Base-by-base conservation (phyloP, 2,888 invertebrate species). In the Anarsia innoxiella region DNA sequence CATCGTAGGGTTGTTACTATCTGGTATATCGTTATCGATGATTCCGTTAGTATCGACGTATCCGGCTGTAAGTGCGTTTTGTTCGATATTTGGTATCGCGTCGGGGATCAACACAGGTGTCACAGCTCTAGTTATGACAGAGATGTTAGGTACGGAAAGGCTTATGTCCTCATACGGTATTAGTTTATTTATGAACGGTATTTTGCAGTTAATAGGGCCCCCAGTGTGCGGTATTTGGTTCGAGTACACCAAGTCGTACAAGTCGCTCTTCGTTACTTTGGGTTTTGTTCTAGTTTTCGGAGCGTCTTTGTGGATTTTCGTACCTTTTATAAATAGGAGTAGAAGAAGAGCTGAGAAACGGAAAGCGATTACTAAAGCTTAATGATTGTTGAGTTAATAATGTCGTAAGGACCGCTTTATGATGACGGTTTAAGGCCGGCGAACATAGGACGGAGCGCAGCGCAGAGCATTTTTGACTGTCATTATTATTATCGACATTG, bases 71-170 rank as follows among this genome's bases (percentile, higher is more conserved):
- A 88, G 91, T 33, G 79, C 87, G 15, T 91, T 90, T 59, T 94
- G 94, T 66, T 89, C 90, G 0, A 59, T 92, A 1, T 95, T 94
- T 57, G 95, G 95, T 1, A 73, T 95, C 10, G 91, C 94, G 2
- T 94, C 94, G 0, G 95, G 95, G 6, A 88, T 92, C 1, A 95
- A 94, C 64, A 93, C 94, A 0, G 95, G 95, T 2, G 91, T 95
- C 9, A 94, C 94, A 0, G 94, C 95, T 1, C 90, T 95, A 25
- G 93, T 94, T 2, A 93, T 95, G 93, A 93, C 94, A 0, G 94
- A 95, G 59, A 90, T 94, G 90, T 63, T 95, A 3, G 95, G 95
- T 0, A 91, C 92, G 0, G 94, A 95, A 49, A 86, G 93, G n/a
- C 69, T 95, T 0, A 93, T 94, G 59, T 93, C 94, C 0, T 93